These are phyloP conservation scores for Pseudachorutes palmiensis DNA, from an alignment of 1,140 invertebrate species.

Conservation along the genomic window DNA sequence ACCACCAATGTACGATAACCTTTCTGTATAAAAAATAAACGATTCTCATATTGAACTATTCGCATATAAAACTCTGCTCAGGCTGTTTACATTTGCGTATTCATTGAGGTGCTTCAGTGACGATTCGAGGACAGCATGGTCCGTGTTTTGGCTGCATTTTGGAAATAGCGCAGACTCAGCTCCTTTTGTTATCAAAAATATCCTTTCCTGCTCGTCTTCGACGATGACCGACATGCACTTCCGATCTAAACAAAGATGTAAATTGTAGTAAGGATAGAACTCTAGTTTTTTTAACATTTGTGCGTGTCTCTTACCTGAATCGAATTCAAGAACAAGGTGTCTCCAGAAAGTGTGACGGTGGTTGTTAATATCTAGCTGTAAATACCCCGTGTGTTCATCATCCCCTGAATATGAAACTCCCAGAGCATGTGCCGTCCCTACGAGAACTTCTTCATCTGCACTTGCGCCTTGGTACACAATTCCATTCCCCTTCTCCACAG, in stretches of 20 bases:
- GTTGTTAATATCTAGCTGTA: not conserved
- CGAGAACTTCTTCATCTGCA: constrained; percentile 75
- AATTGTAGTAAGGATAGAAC: not conserved
- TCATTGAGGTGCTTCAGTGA: constrained; percentile 40
- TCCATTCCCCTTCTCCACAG: constrained; percentile 38
- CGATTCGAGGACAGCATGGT: constrained; percentile 42
- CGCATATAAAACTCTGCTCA: not conserved
- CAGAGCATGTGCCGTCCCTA: constrained; percentile 56
- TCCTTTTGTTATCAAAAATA: constrained; percentile 69
- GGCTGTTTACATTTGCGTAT: not conserved
- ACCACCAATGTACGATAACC: constrained; percentile 1
- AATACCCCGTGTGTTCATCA: constrained; percentile 15
- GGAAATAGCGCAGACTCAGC: constrained; percentile 67
- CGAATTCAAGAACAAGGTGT: not conserved
- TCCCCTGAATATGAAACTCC: constrained; percentile 53
- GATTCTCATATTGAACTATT: not conserved
- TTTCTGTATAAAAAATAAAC: not conserved
- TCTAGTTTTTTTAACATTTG: not conserved
- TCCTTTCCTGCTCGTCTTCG: constrained; percentile 44
- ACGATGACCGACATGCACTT: constrained; percentile 61
- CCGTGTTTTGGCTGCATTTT: constrained; percentile 44
- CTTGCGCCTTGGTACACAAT: constrained; percentile 59
- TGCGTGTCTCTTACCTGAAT: not conserved
- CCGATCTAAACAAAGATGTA: constrained; percentile 44
- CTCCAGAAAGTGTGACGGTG: not conserved